phyloP scores from a whole-genome alignment of 2,113 vertebrate species.

The Hyaena hyaena region DNA sequence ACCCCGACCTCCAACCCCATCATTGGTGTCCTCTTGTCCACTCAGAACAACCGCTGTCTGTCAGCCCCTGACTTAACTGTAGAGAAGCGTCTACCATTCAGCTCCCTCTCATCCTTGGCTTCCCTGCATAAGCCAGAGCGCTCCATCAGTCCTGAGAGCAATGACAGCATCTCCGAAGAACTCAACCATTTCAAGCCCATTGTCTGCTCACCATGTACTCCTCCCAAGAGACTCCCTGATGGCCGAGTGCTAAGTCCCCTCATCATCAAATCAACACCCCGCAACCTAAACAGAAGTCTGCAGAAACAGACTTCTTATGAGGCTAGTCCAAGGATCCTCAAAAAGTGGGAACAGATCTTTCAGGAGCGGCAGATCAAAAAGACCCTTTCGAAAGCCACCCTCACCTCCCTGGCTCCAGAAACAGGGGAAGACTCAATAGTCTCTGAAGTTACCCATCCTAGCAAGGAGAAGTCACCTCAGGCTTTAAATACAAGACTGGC shows the following conservation, averaged over 20 bases:
- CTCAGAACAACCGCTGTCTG: slow-evolving; percentile 94
- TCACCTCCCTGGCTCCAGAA: slow-evolving; percentile 87
- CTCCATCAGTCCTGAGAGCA: slow-evolving; percentile 97
- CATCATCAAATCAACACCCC: slow-evolving; percentile 96
- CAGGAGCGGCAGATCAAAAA: slow-evolving; percentile 94
- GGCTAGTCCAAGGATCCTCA: slow-evolving; percentile 93
- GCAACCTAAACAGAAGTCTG: slow-evolving; percentile 92
- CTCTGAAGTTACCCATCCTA: slow-evolving; percentile 45
- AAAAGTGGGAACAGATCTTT: slow-evolving; percentile 97
- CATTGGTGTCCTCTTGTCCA: slow-evolving; percentile 92
- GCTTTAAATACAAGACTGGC: slow-evolving; percentile 62
- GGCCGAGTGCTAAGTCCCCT: slow-evolving; percentile 92
- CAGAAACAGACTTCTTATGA: slow-evolving; percentile 95
- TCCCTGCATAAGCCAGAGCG: slow-evolving; percentile 88
- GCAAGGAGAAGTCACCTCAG: slow-evolving; percentile 72
- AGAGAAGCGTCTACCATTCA: slow-evolving; percentile 88
- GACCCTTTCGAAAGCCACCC: slow-evolving; percentile 92
- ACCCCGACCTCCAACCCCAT: slow-evolving; percentile 84
- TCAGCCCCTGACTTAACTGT: slow-evolving; percentile 90
- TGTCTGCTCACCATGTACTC: slow-evolving; percentile 97
- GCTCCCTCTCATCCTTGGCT: slow-evolving; percentile 75
- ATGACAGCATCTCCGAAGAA: slow-evolving; percentile 98
- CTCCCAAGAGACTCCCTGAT: slow-evolving; percentile 94
- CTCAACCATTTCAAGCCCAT: slow-evolving; percentile 99
- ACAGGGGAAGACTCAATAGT: slow-evolving; percentile 63